phyloP scores from a whole-genome alignment of 2,113 vertebrate species.

The Corythoichthys haematopterus region DNA sequence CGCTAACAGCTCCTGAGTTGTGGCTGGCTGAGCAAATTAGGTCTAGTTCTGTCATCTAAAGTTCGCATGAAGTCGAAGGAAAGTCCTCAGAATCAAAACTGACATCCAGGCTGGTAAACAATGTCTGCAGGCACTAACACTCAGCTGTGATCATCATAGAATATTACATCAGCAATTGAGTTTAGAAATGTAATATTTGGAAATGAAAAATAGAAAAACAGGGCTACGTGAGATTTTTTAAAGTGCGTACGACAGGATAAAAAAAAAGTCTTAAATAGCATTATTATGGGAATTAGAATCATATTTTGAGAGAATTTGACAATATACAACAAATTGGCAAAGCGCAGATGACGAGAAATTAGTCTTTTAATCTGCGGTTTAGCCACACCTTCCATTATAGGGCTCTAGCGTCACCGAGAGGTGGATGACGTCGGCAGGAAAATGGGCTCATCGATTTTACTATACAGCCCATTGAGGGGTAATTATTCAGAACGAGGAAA shows the following conservation, averaged over 20 bases:
- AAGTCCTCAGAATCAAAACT: conserved; percentile 62
- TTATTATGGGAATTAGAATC: no score
- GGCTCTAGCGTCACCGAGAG: no score
- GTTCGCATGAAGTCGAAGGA: conserved; percentile 64
- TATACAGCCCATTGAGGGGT: no score
- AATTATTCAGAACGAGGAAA: no score
- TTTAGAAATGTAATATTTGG: conserved; percentile 63
- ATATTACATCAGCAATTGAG: conserved; percentile 68
- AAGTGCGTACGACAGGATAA: neutral
- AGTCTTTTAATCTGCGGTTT: no score
- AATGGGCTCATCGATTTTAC: no score
- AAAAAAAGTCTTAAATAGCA: no score
- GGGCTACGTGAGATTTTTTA: conserved; percentile 28
- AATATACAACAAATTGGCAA: no score
- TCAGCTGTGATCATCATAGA: conserved; percentile 61
- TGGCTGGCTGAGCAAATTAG: conserved; percentile 67
- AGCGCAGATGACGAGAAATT: no score
- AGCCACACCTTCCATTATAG: no score
- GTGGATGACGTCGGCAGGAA: no score
- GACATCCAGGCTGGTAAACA: conserved; percentile 69
- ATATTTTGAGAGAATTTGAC: no score
- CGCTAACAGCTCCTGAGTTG: conserved; percentile 58
- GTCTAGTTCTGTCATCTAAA: conserved; percentile 67
- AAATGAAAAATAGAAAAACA: conserved; percentile 35
- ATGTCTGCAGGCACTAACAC: conserved; percentile 57